A percentile compares a stretch with the other conserved stretches of the same genome.
These are phyloP conservation scores for Apamea epomidion DNA, from an alignment of 2,888 invertebrate genomes.

Conservation along the genomic window DNA sequence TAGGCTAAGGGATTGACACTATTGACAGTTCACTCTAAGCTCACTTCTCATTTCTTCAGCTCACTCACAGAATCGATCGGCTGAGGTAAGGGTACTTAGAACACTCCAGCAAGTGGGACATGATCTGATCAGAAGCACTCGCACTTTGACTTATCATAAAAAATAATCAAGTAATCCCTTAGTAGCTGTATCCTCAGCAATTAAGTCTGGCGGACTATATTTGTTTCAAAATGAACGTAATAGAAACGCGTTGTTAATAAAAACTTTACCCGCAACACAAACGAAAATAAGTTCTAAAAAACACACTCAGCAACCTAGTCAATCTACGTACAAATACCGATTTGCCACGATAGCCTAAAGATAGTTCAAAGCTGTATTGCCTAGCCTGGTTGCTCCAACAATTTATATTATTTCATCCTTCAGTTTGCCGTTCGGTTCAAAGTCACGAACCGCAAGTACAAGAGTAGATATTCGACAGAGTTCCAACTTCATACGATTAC, in stretches of 20 bases:
- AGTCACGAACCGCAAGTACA: conserved; percentile 56
- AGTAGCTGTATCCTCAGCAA: not conserved
- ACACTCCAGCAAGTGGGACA: not conserved
- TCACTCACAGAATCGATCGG: too few species aligned
- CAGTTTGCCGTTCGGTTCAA: conserved; percentile 51
- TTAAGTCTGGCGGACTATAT: not conserved
- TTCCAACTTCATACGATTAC: not conserved
- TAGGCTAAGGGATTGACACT: too few species aligned
- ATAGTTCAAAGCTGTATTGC: conserved; percentile 39
- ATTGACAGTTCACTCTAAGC: too few species aligned
- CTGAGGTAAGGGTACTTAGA: not conserved
- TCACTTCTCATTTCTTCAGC: too few species aligned
- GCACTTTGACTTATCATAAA: too few species aligned
- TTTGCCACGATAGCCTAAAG: conserved; percentile 26
- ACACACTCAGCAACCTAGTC: conserved; percentile 24
- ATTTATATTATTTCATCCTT: conserved; percentile 44
- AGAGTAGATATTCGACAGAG: conserved; percentile 40
- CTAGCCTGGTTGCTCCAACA: conserved; percentile 35
- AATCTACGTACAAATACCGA: conserved; percentile 31
- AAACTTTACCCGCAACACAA: not conserved
- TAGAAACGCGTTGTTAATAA: not conserved
- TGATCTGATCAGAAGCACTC: not conserved
- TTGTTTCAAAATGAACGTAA: not conserved
- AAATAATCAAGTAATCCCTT: too few species aligned
- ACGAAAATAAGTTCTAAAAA: conserved; percentile 41